Conservation (phyloP, 2,113 vertebrate genomes). For the Leptobrachium leishanense region DNA sequence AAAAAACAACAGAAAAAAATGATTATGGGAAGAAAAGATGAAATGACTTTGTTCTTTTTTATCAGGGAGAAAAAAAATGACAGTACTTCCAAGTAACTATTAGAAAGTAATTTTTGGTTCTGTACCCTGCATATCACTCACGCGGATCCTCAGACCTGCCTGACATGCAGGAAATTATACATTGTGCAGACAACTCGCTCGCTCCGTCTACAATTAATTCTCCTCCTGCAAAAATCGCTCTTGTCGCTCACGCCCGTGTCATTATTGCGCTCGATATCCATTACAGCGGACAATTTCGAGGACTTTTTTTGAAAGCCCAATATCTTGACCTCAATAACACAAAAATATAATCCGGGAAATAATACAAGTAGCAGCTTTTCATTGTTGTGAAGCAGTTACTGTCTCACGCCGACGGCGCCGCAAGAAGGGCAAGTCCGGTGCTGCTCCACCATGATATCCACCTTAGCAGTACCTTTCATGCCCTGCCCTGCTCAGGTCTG, state of each 20-base stretch:
- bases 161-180: conserved; percentile 4
- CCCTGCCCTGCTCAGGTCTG: no score
- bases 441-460: no score
- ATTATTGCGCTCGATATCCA: not conserved
- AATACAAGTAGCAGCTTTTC: not conserved
- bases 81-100: not conserved
- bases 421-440: no score
- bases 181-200: not conserved
- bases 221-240: not conserved
- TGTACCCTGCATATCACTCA: not conserved
- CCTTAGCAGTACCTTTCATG: no score
- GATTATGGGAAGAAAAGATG: not conserved
- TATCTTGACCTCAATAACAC: not conserved
- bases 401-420: no score
- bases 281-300: not conserved
- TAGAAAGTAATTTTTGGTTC: not conserved
- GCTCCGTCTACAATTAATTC: not conserved
- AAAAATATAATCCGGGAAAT: no score
- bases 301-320: not conserved
- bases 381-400: not conserved
- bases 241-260: not conserved
- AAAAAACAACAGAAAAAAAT: not conserved
- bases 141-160: not conserved
- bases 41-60: not conserved
- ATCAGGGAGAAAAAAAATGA: not conserved